A percentile compares a stretch with the other conserved stretches of the same genome.
Conservation (phyloP, 30 jellyfish, hydroid and myxozoan species). For the Hydractinia echinata region DNA sequence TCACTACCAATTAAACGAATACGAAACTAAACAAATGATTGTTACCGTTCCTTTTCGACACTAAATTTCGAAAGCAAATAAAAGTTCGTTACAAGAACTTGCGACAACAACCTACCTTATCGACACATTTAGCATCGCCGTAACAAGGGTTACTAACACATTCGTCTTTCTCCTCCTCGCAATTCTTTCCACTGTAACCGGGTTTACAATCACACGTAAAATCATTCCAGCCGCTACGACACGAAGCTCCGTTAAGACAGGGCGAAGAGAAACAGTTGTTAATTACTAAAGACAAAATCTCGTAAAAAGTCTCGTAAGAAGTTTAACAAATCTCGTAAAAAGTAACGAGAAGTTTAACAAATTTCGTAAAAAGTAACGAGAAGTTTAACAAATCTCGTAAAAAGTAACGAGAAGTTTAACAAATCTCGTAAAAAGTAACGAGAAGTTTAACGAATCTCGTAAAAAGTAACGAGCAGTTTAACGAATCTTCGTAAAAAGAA, state of each 20-base stretch:
- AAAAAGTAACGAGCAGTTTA: no score
- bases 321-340: no score
- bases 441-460: no score
- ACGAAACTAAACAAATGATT: no score
- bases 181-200: conserved; percentile 65
- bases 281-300: conserved; percentile 35
- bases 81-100: background rate
- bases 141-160: conserved; percentile 79
- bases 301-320: no score
- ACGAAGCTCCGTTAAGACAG: conserved; percentile 74
- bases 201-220: conserved; percentile 58
- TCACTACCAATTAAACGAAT: no score
- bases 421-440: no score
- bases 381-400: no score
- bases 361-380: no score
- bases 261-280: conserved; percentile 76
- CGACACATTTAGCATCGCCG: conserved; percentile 77
- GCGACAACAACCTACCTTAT: conserved; percentile 49
- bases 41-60: background rate
- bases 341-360: no score
- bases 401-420: no score
- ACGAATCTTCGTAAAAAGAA: no score
- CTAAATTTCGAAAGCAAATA: background rate
- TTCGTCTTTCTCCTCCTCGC: conserved; percentile 81
- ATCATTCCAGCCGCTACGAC: conserved; percentile 52